Percentiles rank a stretch among this genome's conserved stretches.
These are phyloP conservation scores for Alfaro cultratus DNA, from an alignment of 2,797 vertebrate genomes.

Conservation along the genomic window DNA sequence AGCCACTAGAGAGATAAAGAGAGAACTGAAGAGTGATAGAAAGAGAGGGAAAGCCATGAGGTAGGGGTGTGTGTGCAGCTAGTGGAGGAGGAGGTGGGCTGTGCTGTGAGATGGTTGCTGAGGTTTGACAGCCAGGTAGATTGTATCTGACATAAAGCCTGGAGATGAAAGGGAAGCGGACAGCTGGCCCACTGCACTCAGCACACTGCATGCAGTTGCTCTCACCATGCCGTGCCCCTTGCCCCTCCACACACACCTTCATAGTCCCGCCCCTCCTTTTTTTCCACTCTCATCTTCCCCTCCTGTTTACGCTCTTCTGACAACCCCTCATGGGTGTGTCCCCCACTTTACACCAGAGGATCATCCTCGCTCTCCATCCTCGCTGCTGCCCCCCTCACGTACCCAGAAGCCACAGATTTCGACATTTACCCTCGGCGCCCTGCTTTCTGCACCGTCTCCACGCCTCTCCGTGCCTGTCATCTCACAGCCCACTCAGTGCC, in stretches of 20 bases:
- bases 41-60: slow-evolving; percentile 1
- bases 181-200: slow-evolving; percentile 80
- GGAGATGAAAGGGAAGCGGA: slow-evolving; percentile 82
- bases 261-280: slow-evolving; percentile 25
- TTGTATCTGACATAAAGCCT: slow-evolving; percentile 74
- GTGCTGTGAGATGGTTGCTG: slow-evolving; percentile 57
- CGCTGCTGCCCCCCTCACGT: slow-evolving; percentile 3
- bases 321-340: slow-evolving; percentile 67
- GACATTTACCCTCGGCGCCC: slow-evolving; percentile 49
- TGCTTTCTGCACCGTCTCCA: slow-evolving; percentile 35
- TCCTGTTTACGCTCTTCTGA: slow-evolving; percentile 54
- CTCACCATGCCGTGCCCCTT: slow-evolving; percentile 78
- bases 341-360: slow-evolving; percentile 60
- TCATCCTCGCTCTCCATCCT: slow-evolving; percentile 54
- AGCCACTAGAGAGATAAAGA: slow-evolving; percentile 60
- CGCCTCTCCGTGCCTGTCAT: slow-evolving; percentile 78
- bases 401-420: slow-evolving; percentile 31
- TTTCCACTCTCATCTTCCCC: slow-evolving; percentile 43
- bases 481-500: slow-evolving; percentile 83
- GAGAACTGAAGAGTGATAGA: slow-evolving; percentile 19
- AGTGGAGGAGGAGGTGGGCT: slow-evolving; percentile 35
- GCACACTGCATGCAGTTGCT: slow-evolving; percentile 73
- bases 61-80: slow-evolving; percentile 5
- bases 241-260: slow-evolving; percentile 27
- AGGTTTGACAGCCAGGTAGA: slow-evolving; percentile 77